These are phyloP conservation scores for Paracentrotus lividus DNA, from an alignment of 53 echinoderm and acorn worm genomes.

Conservation along the genomic window DNA sequence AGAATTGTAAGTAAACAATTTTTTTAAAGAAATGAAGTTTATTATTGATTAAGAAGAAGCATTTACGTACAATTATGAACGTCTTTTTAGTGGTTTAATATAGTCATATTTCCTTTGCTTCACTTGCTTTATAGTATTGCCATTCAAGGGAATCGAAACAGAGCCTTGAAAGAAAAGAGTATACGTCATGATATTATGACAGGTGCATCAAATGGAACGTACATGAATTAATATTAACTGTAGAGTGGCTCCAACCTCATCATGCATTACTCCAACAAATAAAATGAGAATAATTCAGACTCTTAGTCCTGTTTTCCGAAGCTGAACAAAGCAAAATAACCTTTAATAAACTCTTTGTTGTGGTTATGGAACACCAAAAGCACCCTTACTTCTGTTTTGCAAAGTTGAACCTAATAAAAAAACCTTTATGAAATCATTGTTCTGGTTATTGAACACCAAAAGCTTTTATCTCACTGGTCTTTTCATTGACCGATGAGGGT, in stretches of 20 bases:
- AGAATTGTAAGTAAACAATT: no score
- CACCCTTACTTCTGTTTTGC: background rate
- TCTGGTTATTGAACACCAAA: background rate
- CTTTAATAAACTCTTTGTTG: conserved; percentile 12
- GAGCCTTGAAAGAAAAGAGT: background rate
- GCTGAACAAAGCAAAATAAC: background rate
- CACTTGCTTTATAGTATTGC: background rate
- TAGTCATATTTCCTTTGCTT: background rate
- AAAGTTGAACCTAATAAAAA: background rate
- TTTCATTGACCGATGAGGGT: background rate
- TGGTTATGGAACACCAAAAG: background rate
- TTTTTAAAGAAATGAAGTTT: background rate
- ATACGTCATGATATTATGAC: background rate
- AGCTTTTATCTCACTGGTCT: background rate
- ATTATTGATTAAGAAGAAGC: background rate
- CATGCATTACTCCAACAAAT: background rate
- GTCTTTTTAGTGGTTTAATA: background rate
- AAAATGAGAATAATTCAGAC: background rate
- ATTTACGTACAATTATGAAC: background rate
- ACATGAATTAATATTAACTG: background rate
- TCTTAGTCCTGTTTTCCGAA: background rate
- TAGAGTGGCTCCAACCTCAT: background rate
- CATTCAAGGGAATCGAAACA: background rate
- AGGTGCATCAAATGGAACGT: background rate
- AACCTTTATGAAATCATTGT: conserved; percentile 30